Base-by-base conservation (phyloP, 2,888 invertebrate genomes). In the Apamea epomidion region DNA sequence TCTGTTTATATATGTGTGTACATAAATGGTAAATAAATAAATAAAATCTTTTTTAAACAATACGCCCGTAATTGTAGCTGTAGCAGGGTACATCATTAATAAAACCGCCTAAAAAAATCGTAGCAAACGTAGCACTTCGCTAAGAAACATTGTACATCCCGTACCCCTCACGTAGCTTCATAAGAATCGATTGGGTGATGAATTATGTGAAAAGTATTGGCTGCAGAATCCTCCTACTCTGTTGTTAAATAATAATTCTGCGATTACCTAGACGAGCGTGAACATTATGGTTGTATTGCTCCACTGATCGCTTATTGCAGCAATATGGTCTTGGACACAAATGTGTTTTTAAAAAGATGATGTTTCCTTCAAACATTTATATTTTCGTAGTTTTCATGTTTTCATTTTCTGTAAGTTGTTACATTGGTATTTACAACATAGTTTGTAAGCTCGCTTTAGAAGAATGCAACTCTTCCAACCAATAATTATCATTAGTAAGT, bases 191-290 rank as follows among this genome's bases (percentile, higher is more conserved):
- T 32, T 42, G 21, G 0, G 4, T 42, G 60, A 71, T 79, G 79
- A 48, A 51, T 65, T n/a, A 58, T 60, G 58, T 71, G 64, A 54
- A 54, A 64, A 84, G 29, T 70, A 78, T 58, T 76, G 48, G n/a
- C 29, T 29, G 16, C 29, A 70, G n/a, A 58, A 48, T 67, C 45
- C 14, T 67, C 37, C 32, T 45, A 65, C 78, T 68, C 54, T 45
- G 80, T 80, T 80, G 72, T 82, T 71, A 80, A 68, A 68, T 62
- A 67, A 85, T 80, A 18, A 71, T 84, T 85, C 29, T 80, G 51
- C 60, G 54, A 68, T 80, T 67, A 71, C 80, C n/a, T 16, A 65
- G 25, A 42, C 62, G 37, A 80, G 71, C 21, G 45, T 21, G 67
- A 60, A 62, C 60, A 80, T 80, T 68, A 85, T 29, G 45, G 45